Base-by-base conservation (phyloP, 2,888 invertebrate species). In the Iselma pallidipennis region DNA sequence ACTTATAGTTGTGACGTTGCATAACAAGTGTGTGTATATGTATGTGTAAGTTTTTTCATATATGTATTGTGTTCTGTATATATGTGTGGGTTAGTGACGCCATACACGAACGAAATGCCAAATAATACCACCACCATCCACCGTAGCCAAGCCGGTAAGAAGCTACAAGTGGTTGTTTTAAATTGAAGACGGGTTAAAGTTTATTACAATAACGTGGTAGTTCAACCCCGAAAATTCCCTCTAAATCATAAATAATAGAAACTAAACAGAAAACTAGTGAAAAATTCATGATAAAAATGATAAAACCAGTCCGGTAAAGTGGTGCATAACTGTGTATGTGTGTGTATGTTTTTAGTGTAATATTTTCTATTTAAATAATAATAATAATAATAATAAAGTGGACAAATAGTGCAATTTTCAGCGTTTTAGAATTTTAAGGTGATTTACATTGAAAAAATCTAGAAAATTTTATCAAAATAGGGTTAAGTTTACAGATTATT, bases 111-210 rank as follows among this genome's bases (percentile, higher is more conserved):
- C 70, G 68, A 70, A 65, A 59, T 19, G 21, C 45, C 21, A 37
- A 37, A 37, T n/a, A n/a, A n/a, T 69, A 63, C 66, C 66, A 63
- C n/a, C n/a, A 53, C 56, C 1, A 29, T 12, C 16, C 64, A 53
- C 71, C 66, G 60, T 69, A 59, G 66, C 66, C 59, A 59, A 60
- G 52, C 64, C 65, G 55, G 53, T 49, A 66, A 59, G 59, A 69
- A 70, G 75, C 75, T 66, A 78, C 78, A 79, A 78, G 79, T 79
- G 78, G 74, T 73, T 70, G 69, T 57, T 55, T 14, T 48, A 29
- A 28, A 50, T 31, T 54, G 54, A 54, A 45, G 49, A 28, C 49
- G 28, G 49, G 16, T 49, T 28, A 49, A 28, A 49, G 26, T 28
- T 49, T 26, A 28, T 28, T 26, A 49, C 6, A 28, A 9, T 28